Base-by-base conservation (phyloP, 2,797 vertebrate genomes). In the Dromococcyx pavoninus region DNA sequence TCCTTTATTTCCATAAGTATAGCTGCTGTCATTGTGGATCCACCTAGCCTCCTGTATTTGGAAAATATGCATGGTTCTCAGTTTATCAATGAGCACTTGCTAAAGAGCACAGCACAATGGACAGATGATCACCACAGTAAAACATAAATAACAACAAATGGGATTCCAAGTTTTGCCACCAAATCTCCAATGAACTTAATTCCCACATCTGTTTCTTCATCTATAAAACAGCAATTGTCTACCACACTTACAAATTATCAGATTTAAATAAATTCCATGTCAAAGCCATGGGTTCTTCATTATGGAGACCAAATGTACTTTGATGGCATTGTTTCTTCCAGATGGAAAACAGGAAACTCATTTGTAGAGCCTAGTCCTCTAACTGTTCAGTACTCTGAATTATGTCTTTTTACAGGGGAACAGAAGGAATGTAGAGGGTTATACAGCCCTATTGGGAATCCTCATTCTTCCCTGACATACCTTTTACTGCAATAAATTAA, bases 401-500 rank as follows among this genome's bases (percentile, higher is more conserved):
- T 39, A 46, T 0, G 11, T 58, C 41, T 69, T 85, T 89, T 80
- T 51, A 73, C 43, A 69, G 25, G 28, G 15, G 64, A 89, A 39
- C 18, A 78, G 66, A 85, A 39, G 70, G 76, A 78, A 94, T 14
- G 33, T 16, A 86, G 43, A 54, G 16, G 28, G 32, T 46, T 91
- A 51, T 39, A 28, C 37, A 77, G 44, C 48, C 46, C 53, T 80
- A 22, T 7, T 54, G 27, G 69, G 72, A 79, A 72, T 58, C 37
- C 25, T 67, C 41, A 43, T 79, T 75, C 27, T 67, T 70, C 41
- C 71, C 25, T 48, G 51, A 57, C 50, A 39, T 27, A 61, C 17
- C 61, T 89, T 92, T 73, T 69, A 57, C 51, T 28, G 75, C 39
- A 77, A 58, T 56, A 89, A 92, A 73, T 91, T 83, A 89, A 88